Conservation (phyloP, 1,140 invertebrate genomes). For the Thaumatotibia leucotreta region DNA sequence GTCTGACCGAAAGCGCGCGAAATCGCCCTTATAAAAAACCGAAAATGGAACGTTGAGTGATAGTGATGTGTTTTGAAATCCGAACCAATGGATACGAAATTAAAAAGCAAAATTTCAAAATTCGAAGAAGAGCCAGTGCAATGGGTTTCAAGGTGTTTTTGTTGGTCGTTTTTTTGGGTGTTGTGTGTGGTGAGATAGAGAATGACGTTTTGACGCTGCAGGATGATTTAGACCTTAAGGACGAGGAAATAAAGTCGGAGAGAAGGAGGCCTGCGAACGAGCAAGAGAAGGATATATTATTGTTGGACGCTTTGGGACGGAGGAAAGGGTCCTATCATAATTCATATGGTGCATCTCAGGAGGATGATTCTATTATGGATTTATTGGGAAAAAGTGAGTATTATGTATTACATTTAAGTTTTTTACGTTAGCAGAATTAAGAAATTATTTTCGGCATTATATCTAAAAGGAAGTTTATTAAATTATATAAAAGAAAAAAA, state of each 20-base stretch:
- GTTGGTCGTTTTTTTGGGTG: conserved; percentile 30
- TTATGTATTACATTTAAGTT: conserved; percentile 13
- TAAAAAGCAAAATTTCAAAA: conserved; percentile 62
- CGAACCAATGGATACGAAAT: conserved; percentile 31
- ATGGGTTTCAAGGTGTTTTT: conserved; percentile 33
- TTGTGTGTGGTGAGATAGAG: conserved; percentile 46
- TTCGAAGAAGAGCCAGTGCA: conserved; percentile 52
- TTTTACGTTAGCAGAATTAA: too few species aligned
- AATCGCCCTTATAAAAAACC: conserved; percentile 27
- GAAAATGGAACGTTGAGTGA: conserved; percentile 14
- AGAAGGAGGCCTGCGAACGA: conserved; percentile 78
- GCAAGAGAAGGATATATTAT: conserved; percentile 84
- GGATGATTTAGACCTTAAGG: conserved; percentile 53
- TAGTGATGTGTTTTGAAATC: conserved; percentile 34
- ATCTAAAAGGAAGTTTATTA: too few species aligned
- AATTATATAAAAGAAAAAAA: too few species aligned
- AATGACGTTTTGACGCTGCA: conserved; percentile 66
- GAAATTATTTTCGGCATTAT: too few species aligned
- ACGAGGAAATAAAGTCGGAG: conserved; percentile 38
- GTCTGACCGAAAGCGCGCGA: conserved; percentile 28
- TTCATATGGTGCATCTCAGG: conserved; percentile 55
- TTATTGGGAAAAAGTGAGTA: conserved; percentile 89
- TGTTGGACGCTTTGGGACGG: conserved; percentile 83
- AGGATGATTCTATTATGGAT: conserved; percentile 86
- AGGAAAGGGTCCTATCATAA: conserved; percentile 77